Conservation (phyloP, 1,140 invertebrate genomes). For the Megalopta genalis region DNA sequence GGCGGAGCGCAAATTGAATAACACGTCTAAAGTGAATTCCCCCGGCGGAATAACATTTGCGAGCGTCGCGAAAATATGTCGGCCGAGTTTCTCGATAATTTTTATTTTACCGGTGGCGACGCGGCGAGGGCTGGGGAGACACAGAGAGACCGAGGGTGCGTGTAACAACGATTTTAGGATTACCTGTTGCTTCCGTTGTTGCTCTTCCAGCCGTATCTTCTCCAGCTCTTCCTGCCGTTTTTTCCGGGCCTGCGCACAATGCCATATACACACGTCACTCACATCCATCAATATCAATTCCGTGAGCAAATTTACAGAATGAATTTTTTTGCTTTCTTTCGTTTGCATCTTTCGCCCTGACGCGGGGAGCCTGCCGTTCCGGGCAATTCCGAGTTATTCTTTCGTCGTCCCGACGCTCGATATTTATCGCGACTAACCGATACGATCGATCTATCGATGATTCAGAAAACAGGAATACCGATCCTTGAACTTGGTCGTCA, state of each 20-base stretch:
- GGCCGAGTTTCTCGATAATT: background rate
- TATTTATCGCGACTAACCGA: background rate
- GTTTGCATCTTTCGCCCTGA: background rate
- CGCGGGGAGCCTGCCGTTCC: background rate
- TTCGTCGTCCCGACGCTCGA: background rate
- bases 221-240: slow-evolving; percentile 92
- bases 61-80: too few relatives aligned
- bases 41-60: background rate
- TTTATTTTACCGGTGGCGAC: background rate
- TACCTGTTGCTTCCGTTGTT: slow-evolving; percentile 92
- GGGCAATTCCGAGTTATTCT: background rate
- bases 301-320: slow-evolving; percentile 29
- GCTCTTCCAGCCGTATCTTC: slow-evolving; percentile 90
- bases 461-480: too few relatives aligned
- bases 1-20: background rate
- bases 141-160: slow-evolving; percentile 21
- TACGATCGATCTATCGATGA: background rate
- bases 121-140: background rate
- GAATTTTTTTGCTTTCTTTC: slow-evolving; percentile 3
- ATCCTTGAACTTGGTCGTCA: background rate
- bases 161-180: slow-evolving; percentile 65
- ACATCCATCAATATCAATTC: slow-evolving; percentile 64
- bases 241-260: slow-evolving; percentile 86
- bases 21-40: background rate
- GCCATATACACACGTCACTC: slow-evolving; percentile 74